These are phyloP conservation scores for Molossus molossus DNA, from an alignment of 2,797 vertebrate genomes.

Conservation along the genomic window DNA sequence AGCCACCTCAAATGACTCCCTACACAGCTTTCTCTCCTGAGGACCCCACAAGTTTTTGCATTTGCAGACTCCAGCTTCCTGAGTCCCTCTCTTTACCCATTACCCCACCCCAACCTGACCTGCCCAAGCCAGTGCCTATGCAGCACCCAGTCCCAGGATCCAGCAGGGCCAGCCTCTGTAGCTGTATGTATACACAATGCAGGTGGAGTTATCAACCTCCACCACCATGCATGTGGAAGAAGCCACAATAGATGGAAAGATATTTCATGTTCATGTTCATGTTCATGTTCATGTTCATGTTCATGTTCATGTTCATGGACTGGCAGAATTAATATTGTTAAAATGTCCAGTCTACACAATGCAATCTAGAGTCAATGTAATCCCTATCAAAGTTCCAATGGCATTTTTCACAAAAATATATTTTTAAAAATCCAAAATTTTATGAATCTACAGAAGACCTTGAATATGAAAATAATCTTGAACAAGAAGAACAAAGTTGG, in stretches of 20 bases:
- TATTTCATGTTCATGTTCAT: neutral
- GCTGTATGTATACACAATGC: neutral
- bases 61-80: neutral
- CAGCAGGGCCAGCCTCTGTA: neutral
- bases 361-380: neutral
- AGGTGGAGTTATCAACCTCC: fast-evolving
- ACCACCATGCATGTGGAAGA: neutral
- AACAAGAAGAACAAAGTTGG: conserved; percentile 14
- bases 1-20: neutral
- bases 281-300: neutral
- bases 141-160: neutral
- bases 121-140: neutral
- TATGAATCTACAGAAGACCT: neutral
- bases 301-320: neutral
- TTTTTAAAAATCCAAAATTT: neutral
- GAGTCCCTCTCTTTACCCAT: neutral
- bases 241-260: neutral
- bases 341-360: neutral
- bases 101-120: neutral
- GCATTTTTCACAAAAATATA: neutral
- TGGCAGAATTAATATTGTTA: neutral
- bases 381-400: neutral
- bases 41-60: neutral
- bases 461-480: neutral
- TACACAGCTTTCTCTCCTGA: neutral